Evolutionary conservation across 2,888 invertebrate genomes (phyloP).

Genomic region (Tetranychus truncatus): DNA sequence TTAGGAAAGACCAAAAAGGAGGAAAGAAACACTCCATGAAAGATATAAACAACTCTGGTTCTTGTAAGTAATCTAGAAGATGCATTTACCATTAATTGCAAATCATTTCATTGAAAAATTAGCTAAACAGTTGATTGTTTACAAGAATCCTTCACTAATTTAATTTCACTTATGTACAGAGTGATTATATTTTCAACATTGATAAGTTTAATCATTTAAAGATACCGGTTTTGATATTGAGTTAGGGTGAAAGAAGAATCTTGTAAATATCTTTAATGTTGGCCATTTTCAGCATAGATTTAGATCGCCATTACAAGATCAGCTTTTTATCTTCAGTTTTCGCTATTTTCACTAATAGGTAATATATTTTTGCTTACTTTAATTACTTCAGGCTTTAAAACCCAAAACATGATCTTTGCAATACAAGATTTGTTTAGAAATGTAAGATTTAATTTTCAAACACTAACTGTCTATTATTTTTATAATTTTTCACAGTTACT

Average conservation of each 20-base stretch:
- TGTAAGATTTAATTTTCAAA: neutral
- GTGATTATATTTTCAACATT: no score
- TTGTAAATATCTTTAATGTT: neutral
- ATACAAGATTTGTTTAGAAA: no score
- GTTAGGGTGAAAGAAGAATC: neutral
- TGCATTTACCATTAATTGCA: neutral
- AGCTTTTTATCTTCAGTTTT: no score
- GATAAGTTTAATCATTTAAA: no score
- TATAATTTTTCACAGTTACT: constrained; percentile 8
- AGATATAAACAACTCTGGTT: neutral
- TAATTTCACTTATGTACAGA: neutral
- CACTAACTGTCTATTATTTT: neutral
- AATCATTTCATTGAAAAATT: no score
- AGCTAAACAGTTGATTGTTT: neutral
- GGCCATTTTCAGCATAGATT: no score
- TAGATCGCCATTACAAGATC: no score
- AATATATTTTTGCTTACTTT: no score
- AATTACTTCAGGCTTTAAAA: no score
- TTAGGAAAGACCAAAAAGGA: constrained; percentile 6
- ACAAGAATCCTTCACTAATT: neutral
- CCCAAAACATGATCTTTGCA: no score
- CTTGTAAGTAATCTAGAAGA: neutral
- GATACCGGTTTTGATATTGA: no score
- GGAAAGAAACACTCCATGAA: neutral
- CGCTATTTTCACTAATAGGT: no score